A percentile compares a stretch with the other conserved stretches of the same genome.
These are phyloP conservation scores for Athene cunicularia DNA, from an alignment of 2,113 vertebrate species.

Conservation along the genomic window DNA sequence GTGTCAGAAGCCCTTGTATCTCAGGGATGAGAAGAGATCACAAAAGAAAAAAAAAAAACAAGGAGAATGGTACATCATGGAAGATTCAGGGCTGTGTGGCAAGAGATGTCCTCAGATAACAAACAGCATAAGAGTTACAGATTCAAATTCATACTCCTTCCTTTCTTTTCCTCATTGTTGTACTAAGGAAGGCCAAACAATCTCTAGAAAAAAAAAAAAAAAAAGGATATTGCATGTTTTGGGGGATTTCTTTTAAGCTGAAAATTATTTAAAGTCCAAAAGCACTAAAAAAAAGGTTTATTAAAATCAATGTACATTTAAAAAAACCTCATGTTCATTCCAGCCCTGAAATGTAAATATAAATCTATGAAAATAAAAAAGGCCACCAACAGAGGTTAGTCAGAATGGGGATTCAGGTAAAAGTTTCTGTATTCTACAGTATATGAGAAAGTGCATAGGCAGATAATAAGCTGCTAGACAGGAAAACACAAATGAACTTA, in stretches of 20 bases:
- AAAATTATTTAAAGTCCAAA: neutral
- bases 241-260: neutral
- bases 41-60: neutral
- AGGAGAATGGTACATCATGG: neutral
- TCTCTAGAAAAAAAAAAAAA: neutral
- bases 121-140: neutral
- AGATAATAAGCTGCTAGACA: neutral
- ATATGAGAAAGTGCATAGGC: neutral
- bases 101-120: neutral
- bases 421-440: neutral
- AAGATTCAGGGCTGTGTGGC: neutral
- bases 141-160: neutral
- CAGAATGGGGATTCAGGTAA: neutral
- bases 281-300: neutral
- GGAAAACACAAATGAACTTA: neutral
- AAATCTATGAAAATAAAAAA: neutral
- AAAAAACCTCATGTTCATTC: neutral
- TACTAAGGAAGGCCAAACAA: neutral
- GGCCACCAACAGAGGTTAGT: neutral
- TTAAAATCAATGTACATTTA: neutral
- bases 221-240: accelerated
- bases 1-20: neutral
- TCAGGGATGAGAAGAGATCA: neutral
- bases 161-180: neutral
- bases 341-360: neutral